These are phyloP conservation scores for Caenorhabditis virilis DNA, from an alignment of 2,888 invertebrate species.

Conservation along the genomic window DNA sequence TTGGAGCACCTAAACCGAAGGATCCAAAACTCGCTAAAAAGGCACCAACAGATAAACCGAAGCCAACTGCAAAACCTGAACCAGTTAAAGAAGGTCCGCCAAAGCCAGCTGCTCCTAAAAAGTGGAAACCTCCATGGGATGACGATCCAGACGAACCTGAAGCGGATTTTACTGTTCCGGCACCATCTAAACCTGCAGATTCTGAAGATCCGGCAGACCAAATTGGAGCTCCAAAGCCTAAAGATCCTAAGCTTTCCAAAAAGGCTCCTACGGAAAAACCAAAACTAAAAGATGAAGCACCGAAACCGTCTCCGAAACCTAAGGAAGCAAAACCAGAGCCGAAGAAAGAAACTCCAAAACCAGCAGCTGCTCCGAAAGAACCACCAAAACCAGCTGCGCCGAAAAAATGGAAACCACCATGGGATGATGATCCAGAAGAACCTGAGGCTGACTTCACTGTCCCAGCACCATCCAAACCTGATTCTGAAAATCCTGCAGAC, in stretches of 20 bases:
- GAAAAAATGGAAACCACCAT: conserved; percentile 37
- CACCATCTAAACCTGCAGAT: conserved; percentile 20
- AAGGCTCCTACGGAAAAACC: conserved; percentile 25
- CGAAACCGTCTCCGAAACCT: no score
- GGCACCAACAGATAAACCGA: conserved; percentile 3
- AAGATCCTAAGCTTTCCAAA: conserved; percentile 28
- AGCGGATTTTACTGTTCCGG: conserved; percentile 25
- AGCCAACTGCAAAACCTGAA: neutral
- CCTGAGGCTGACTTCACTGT: conserved; percentile 28
- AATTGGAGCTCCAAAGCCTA: conserved; percentile 28
- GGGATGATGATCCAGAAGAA: conserved; percentile 34
- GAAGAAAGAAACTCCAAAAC: conserved; percentile 7
- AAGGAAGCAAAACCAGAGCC: conserved; percentile 22
- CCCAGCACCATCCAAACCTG: conserved; percentile 29
- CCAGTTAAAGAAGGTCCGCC: conserved; percentile 19
- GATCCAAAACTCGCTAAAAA: conserved; percentile 31
- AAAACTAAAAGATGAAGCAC: no score
- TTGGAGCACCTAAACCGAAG: conserved; percentile 27
- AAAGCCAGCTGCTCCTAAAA: conserved; percentile 29
- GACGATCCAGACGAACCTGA: conserved; percentile 33
- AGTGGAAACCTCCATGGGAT: conserved; percentile 35
- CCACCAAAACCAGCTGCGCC: conserved; percentile 29
- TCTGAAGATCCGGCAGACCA: conserved; percentile 43
- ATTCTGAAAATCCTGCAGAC: conserved; percentile 22
- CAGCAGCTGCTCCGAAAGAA: conserved; percentile 10